A percentile compares a stretch with the other conserved stretches of the same genome.
These are phyloP conservation scores for Orthochromis indermauri DNA, from an alignment of 2,113 vertebrate species.

Conservation along the genomic window DNA sequence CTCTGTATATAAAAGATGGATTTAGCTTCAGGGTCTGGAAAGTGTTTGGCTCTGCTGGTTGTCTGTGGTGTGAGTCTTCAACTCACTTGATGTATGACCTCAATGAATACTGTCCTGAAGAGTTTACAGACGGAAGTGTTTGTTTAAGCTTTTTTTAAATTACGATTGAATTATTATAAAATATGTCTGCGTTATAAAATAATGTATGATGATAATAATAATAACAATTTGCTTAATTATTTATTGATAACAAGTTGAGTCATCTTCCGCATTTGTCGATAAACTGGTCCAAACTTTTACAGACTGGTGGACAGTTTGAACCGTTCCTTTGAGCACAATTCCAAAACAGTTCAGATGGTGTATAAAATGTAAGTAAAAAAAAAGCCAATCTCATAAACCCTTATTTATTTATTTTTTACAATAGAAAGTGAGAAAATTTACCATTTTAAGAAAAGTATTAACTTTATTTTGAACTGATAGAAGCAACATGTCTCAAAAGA, in stretches of 20 bases:
- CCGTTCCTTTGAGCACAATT: neutral
- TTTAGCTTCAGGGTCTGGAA: neutral
- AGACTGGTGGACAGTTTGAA: neutral
- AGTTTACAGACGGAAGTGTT: neutral
- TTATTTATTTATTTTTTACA: neutral
- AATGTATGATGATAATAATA: neutral
- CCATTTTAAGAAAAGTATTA: neutral
- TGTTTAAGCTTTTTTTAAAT: rapidly evolving
- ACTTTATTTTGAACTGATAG: neutral
- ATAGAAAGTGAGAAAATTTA: neutral
- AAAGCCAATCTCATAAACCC: neutral
- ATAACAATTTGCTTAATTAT: neutral
- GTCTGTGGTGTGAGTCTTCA: neutral
- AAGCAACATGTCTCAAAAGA: neutral
- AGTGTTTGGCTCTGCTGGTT: neutral
- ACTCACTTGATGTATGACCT: rapidly evolving
- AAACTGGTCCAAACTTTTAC: neutral
- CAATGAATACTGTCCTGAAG: neutral
- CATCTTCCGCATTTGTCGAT: neutral
- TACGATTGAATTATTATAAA: neutral
- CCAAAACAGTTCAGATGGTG: neutral
- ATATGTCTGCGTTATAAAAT: neutral
- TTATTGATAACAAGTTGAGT: neutral
- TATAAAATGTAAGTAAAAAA: neutral
- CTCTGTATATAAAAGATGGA: neutral